Evolutionary conservation across 1,140 invertebrate genomes (phyloP), one percentile per base, ranked within the genome.

Genomic region (Thaumetopoea pityocampa): DNA sequence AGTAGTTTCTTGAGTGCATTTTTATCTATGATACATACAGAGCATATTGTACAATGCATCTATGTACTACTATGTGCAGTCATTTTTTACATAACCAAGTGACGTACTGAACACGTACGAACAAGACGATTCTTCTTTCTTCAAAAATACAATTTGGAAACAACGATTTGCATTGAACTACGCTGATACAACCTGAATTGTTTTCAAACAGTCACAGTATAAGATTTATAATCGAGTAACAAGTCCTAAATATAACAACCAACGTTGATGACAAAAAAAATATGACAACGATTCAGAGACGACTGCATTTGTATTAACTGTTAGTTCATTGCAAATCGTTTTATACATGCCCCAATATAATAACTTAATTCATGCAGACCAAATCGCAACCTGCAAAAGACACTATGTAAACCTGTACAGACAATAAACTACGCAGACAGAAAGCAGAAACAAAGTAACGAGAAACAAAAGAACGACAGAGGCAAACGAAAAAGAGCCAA

Each of bases 401-500:
- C 40, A 19, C 35, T 22, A 38, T n/a, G 24, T 29, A 45, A 4
- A 30, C 44, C 51, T 59, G 52, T 49, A 49, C 57, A 51, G 19
- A 53, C 8, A 50, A 30, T 8, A 59, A 59, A 49, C 57, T 34
- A 23, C 51, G 40, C 48, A 4, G 7, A 4, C 22, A 24, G 5
- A 6, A 20, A 6, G n/a, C 19, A 20, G 19, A 20, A 20, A 20
- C n/a, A 20, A 20, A 5, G 5, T 20, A 5, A 20, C 23, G 16
- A 38, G 33, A 20, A 43, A 28, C 22, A 34, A 19, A 11, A 17
- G 19, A 5, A 22, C 18, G 19, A 11, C 9, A 34, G n/a, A 51
- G 44, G 54, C 63, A 45, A n/a, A 66, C 36, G 60, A 52, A 35
- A 70, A 34, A 65, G 47, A 64, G 67, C 62, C 65, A 67, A 68